A percentile compares a stretch with the other conserved stretches of the same genome.
Evolutionary conservation across 2,888 invertebrate species (phyloP).

Genomic region (Euzophera pinguis): DNA sequence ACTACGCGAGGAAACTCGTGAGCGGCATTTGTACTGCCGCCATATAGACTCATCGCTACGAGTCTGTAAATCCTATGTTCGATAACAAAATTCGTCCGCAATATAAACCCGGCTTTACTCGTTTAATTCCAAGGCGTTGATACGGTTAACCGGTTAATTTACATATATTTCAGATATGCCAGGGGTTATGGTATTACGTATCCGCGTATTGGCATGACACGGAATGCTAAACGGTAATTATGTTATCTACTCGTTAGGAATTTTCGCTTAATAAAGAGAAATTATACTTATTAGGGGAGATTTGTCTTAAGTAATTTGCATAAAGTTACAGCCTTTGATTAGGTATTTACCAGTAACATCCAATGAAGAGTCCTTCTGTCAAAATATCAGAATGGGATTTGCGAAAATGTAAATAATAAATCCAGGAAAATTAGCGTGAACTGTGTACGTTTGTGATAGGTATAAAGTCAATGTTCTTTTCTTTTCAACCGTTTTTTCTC

Average conservation of each 20-base stretch:
- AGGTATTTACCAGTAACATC: too few relatives aligned
- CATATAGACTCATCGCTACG: not conserved
- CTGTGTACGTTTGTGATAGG: too few relatives aligned
- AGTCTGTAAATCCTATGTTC: not conserved
- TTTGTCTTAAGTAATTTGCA: not conserved
- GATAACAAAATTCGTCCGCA: not conserved
- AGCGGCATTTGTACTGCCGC: too few relatives aligned
- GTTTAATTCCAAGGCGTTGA: conserved; percentile 4
- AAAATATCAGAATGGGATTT: too few relatives aligned
- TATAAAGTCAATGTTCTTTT: too few relatives aligned
- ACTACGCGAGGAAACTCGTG: too few relatives aligned
- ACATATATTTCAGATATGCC: conserved; percentile 6
- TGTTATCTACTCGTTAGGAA: not conserved
- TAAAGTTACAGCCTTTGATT: not conserved
- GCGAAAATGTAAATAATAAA: too few relatives aligned
- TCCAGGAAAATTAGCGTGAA: too few relatives aligned
- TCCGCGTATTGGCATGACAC: not conserved
- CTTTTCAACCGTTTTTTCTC: too few relatives aligned
- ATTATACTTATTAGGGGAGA: not conserved
- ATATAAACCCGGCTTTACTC: not conserved
- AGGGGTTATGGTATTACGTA: not conserved
- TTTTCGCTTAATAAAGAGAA: not conserved
- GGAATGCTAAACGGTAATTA: conserved; percentile 6
- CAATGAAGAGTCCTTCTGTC: too few relatives aligned
- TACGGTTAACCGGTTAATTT: conserved; percentile 7